A percentile compares a stretch with the other conserved stretches of the same genome.
phyloP scores from a whole-genome alignment of 2,888 invertebrate genomes.

The Peribatodes rhomboidaria region DNA sequence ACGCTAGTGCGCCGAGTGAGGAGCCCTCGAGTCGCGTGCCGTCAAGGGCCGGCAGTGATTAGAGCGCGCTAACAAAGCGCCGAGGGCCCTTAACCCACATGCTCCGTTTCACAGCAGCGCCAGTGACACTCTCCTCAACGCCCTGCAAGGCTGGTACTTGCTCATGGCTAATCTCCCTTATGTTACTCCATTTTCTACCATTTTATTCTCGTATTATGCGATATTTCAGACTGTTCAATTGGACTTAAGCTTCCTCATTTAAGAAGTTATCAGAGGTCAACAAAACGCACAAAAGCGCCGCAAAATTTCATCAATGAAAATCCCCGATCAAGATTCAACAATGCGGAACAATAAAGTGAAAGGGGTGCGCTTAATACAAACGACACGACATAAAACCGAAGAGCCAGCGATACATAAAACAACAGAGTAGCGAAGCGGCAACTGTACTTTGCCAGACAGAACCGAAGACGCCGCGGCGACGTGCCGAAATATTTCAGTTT shows the following conservation, averaged over 20 bases:
- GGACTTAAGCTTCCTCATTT: not conserved
- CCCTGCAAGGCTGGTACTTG: slow-evolving; percentile 71
- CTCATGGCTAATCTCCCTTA: slow-evolving; percentile 69
- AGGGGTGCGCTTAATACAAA: slow-evolving; percentile 64
- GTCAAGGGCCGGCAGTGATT: slow-evolving; percentile 83
- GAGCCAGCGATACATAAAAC: slow-evolving; percentile 70
- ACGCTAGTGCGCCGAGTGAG: slow-evolving; percentile 75
- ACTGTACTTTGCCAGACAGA: slow-evolving; percentile 66
- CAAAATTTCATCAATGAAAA: slow-evolving; percentile 51
- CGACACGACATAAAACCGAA: slow-evolving; percentile 66
- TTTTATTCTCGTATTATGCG: not conserved
- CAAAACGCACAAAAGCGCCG: slow-evolving; percentile 38
- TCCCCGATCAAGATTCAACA: slow-evolving; percentile 63
- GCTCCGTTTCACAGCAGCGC: slow-evolving; percentile 81
- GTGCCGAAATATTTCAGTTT: slow-evolving; percentile 67
- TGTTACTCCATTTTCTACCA: slow-evolving; percentile 42
- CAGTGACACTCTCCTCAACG: slow-evolving; percentile 71
- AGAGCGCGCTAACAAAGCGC: slow-evolving; percentile 85
- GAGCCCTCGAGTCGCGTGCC: slow-evolving; percentile 76
- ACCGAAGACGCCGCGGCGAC: slow-evolving; percentile 53
- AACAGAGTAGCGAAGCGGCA: slow-evolving; percentile 65
- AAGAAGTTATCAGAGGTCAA: slow-evolving; percentile 6
- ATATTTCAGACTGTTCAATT: slow-evolving; percentile 3
- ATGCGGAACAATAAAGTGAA: slow-evolving; percentile 63
- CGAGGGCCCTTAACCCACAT: slow-evolving; percentile 84